Percentiles rank a stretch among this genome's conserved stretches.
phyloP scores from a whole-genome alignment of 2,888 invertebrate genomes.

The Thysanoteuthis rhombus region DNA sequence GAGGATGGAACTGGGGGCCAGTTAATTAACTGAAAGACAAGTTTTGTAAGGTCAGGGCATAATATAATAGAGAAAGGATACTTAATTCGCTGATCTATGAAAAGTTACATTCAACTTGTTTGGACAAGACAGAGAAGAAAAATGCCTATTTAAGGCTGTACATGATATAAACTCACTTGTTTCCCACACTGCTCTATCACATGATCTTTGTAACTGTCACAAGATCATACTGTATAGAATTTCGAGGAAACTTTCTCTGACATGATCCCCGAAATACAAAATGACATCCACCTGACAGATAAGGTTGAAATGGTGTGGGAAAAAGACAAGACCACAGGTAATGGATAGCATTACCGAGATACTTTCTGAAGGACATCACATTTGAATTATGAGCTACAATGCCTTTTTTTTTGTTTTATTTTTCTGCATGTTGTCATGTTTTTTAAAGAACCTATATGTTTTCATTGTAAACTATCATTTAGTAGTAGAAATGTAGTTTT shows the following conservation, averaged over 20 bases:
- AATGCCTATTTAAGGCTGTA: not conserved
- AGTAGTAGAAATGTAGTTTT: no score
- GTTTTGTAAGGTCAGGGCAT: not conserved
- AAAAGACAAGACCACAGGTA: not conserved
- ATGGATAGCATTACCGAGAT: no score
- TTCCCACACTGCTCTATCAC: not conserved
- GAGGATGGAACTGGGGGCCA: no score
- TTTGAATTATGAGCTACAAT: not conserved
- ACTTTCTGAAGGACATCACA: not conserved
- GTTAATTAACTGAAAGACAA: not conserved
- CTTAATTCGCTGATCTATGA: not conserved
- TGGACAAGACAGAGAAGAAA: not conserved
- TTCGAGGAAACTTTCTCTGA: not conserved
- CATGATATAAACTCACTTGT: not conserved
- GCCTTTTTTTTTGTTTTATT: no score
- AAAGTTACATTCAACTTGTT: not conserved
- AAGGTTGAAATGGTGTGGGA: not conserved
- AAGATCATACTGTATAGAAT: not conserved
- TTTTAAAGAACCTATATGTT: no score
- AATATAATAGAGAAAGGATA: slow-evolving; percentile 12
- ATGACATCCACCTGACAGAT: not conserved
- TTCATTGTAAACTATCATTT: no score
- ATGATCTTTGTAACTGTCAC: not conserved
- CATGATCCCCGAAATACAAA: not conserved
- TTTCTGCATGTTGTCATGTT: no score